Conservation (phyloP, 2,888 invertebrate genomes). For the Papilio elwesi region DNA sequence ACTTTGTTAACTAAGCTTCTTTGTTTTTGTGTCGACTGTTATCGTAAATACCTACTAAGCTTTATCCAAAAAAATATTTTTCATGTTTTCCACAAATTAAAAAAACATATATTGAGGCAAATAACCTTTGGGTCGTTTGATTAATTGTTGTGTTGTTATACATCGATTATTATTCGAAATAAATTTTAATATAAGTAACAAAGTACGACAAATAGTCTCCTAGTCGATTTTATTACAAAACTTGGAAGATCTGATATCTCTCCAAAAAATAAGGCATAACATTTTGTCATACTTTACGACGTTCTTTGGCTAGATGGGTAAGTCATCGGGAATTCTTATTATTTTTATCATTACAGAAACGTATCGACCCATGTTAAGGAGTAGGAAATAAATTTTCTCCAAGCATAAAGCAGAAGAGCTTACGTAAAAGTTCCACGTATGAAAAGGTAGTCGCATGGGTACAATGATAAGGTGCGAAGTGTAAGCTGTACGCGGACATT, state of each 20-base stretch:
- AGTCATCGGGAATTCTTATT: constrained; percentile 48
- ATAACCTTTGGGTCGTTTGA: too few relatives aligned
- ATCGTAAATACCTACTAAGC: background rate
- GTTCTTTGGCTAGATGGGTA: constrained; percentile 36
- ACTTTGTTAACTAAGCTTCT: background rate
- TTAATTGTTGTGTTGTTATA: background rate
- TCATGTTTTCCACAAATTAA: too few relatives aligned
- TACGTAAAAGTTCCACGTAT: constrained; percentile 82
- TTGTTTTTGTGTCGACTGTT: background rate
- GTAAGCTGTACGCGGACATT: constrained; percentile 35
- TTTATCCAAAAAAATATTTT: too few relatives aligned
- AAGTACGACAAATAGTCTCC: constrained; percentile 31
- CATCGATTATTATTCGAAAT: constrained; percentile 7
- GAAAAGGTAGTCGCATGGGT: constrained; percentile 53
- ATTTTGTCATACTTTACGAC: constrained; percentile 39
- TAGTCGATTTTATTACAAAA: constrained; percentile 38
- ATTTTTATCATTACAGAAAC: constrained; percentile 53
- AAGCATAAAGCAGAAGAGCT: constrained; percentile 65
- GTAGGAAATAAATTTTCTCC: constrained; percentile 73
- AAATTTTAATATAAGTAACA: background rate
- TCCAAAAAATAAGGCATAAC: constrained; percentile 38
- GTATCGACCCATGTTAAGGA: constrained; percentile 64
- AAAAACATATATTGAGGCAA: too few relatives aligned
- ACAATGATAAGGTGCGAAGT: constrained; percentile 49
- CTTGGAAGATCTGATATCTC: constrained; percentile 36